A percentile compares a stretch with the other conserved stretches of the same genome.
Evolutionary conservation across 2,888 invertebrate genomes (phyloP).

Genomic region (Heliconius cydno): DNA sequence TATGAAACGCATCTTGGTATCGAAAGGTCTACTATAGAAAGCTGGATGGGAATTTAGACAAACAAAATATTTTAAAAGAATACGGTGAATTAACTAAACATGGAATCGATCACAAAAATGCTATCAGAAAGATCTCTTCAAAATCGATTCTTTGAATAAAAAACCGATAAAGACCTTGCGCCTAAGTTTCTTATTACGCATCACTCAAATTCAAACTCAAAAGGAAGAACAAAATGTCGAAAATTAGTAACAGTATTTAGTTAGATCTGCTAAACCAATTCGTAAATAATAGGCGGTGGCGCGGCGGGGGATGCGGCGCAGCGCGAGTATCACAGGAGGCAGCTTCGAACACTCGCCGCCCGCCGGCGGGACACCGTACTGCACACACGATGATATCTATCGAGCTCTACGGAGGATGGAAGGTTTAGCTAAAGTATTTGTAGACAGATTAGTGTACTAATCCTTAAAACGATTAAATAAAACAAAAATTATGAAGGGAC

Average conservation of each 20-base stretch:
- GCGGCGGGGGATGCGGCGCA: constrained; percentile 43
- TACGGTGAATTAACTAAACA: not conserved
- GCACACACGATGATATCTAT: not conserved
- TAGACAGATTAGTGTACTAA: not conserved
- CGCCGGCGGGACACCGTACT: constrained; percentile 31
- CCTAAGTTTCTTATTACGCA: not conserved
- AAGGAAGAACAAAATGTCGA: no score
- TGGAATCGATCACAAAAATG: not conserved
- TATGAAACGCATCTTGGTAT: not conserved
- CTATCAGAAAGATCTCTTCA: constrained; percentile 16
- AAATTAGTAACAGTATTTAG: not conserved
- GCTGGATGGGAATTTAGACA: not conserved
- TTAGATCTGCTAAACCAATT: constrained; percentile 10
- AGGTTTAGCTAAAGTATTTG: not conserved
- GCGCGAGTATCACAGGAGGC: constrained; percentile 67
- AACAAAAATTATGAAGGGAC: not conserved
- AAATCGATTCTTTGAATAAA: constrained; percentile 27
- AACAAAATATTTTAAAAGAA: not conserved
- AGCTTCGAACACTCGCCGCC: constrained; percentile 57
- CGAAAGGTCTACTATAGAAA: not conserved
- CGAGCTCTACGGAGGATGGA: not conserved
- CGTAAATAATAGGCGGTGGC: not conserved
- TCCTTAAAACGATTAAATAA: no score
- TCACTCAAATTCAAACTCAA: no score
- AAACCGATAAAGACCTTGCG: constrained; percentile 20